A percentile compares a stretch with the other conserved stretches of the same genome.
Conservation (phyloP, 2,113 vertebrate genomes). For the Bos taurus region ARS-UCD2.0 NC_037357.1:52596001-52596500, state of each 20-base stretch:
- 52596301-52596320: slow-evolving; percentile 11
- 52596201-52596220: neutral
- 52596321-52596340: slow-evolving; percentile 2
- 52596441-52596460: slow-evolving; percentile 26
- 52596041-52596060: slow-evolving; percentile 36
- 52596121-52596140: slow-evolving; percentile 26
- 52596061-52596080: slow-evolving; percentile 42
- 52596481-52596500: slow-evolving; percentile 54
- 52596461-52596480: neutral
- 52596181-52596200: neutral
- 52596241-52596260: neutral
- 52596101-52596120: slow-evolving; percentile 48
- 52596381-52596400: slow-evolving; percentile 45
- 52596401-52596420: slow-evolving; percentile 38
- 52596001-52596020: slow-evolving; percentile 48
- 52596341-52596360: neutral
- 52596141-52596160: slow-evolving; percentile 46
- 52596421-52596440: slow-evolving; percentile 1
- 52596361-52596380: neutral
- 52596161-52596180: slow-evolving; percentile 23
- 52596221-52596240: slow-evolving; percentile 38
- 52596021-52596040: slow-evolving; percentile 49
- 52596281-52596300: neutral
- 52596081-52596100: slow-evolving; percentile 48
- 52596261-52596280: neutral